Conservation (phyloP, 1,140 invertebrate genomes). For the Cotesia chilonis region DNA sequence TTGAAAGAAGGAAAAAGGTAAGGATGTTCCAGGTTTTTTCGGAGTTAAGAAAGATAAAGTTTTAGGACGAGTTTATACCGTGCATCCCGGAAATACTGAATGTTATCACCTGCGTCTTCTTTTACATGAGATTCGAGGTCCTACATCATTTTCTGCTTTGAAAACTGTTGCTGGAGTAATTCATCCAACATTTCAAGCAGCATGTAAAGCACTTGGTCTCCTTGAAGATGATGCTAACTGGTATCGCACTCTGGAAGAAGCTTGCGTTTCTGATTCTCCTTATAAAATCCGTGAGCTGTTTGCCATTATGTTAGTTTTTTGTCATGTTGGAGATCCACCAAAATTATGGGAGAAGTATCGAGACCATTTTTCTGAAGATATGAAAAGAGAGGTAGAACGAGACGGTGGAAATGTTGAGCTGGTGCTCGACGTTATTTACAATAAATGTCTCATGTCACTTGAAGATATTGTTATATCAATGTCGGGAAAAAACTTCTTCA, state of each 20-base stretch:
- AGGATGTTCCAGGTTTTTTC: slow-evolving; percentile 40
- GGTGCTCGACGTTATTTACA: slow-evolving; percentile 11
- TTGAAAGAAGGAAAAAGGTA: slow-evolving; percentile 42
- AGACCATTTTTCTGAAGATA: slow-evolving; percentile 5
- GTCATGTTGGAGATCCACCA: slow-evolving; percentile 33
- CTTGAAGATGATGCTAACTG: slow-evolving; percentile 55
- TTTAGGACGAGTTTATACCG: slow-evolving; percentile 54
- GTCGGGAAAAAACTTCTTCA: slow-evolving; percentile 15
- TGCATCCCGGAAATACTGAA: slow-evolving; percentile 58
- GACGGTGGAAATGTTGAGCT: background rate
- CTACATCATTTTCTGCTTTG: slow-evolving; percentile 50
- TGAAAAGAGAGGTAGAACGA: slow-evolving; percentile 1
- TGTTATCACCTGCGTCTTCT: slow-evolving; percentile 60
- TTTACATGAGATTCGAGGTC: slow-evolving; percentile 46
- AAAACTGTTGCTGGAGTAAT: slow-evolving; percentile 51
- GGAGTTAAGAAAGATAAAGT: slow-evolving; percentile 47
- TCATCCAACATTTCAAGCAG: slow-evolving; percentile 49
- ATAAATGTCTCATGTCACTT: slow-evolving; percentile 2
- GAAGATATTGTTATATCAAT: slow-evolving; percentile 20
- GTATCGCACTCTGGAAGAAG: slow-evolving; percentile 35
- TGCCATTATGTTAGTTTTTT: slow-evolving; percentile 33
- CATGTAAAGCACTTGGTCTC: slow-evolving; percentile 48
- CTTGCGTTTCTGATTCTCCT: slow-evolving; percentile 31
- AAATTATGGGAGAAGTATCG: slow-evolving; percentile 29
- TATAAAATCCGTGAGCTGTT: slow-evolving; percentile 33